Evolutionary conservation across 1,140 invertebrate species (phyloP).

Genomic region (Hormaphis cornu): DNA sequence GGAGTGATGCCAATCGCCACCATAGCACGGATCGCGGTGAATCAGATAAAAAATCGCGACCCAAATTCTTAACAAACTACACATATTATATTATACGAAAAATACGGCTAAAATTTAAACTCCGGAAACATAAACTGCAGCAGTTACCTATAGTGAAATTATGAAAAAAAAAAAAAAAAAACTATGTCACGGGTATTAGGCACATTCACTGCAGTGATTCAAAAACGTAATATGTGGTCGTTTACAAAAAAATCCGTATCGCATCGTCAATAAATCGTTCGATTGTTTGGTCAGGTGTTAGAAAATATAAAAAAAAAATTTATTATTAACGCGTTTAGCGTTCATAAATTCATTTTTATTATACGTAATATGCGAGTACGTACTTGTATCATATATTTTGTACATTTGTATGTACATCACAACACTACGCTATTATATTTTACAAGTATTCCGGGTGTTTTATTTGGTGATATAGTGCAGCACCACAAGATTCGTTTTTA

Average conservation of each 20-base stretch:
- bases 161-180: not conserved
- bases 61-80: not conserved
- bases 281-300: not conserved
- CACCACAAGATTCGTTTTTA: too few species aligned
- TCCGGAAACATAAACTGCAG: too few species aligned
- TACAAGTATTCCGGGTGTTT: too few species aligned
- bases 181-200: not conserved
- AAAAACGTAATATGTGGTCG: not conserved
- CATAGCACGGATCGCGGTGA: not conserved
- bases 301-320: too few species aligned
- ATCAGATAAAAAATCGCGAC: not conserved
- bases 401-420: too few species aligned
- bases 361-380: too few species aligned
- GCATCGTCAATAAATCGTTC: not conserved
- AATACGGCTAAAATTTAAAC: not conserved
- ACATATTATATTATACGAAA: not conserved
- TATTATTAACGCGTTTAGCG: too few species aligned
- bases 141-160: too few species aligned
- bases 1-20: not conserved
- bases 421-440: too few species aligned
- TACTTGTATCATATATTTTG: too few species aligned
- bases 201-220: not conserved
- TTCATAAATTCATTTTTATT: too few species aligned
- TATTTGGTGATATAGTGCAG: too few species aligned
- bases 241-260: not conserved